Percentiles rank a stretch among this genome's conserved stretches.
These are phyloP conservation scores for Takifugu bimaculatus DNA, from an alignment of 2,113 vertebrate genomes.

Conservation along the genomic window DNA sequence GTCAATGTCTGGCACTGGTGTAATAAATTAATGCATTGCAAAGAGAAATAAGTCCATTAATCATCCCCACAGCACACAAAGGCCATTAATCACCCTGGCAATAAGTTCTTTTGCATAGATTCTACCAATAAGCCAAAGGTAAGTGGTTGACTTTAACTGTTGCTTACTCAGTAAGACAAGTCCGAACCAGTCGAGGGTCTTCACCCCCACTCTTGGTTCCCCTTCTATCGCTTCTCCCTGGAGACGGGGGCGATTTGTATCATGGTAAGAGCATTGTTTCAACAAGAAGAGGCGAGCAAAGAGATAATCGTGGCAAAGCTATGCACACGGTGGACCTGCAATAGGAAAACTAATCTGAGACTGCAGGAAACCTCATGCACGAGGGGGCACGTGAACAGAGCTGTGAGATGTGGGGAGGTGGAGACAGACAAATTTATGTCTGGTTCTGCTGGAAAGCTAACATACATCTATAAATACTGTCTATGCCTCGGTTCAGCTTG, in stretches of 20 bases:
- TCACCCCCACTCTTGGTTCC: neutral
- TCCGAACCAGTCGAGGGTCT: neutral
- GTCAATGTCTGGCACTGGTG: slow-evolving; percentile 29
- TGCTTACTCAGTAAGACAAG: slow-evolving; percentile 34
- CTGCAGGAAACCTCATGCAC: no score
- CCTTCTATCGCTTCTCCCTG: no score
- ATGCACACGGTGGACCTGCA: slow-evolving; percentile 9
- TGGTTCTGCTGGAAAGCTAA: neutral
- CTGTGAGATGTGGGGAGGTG: slow-evolving; percentile 11
- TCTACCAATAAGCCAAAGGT: slow-evolving; percentile 31
- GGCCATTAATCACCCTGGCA: slow-evolving; percentile 16
- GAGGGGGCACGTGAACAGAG: no score
- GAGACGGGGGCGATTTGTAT: no score
- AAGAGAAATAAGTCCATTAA: slow-evolving; percentile 45
- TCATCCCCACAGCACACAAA: slow-evolving; percentile 16
- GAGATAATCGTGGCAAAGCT: slow-evolving; percentile 17
- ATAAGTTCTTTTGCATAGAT: slow-evolving; percentile 18
- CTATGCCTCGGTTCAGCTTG: neutral
- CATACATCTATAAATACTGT: slow-evolving; percentile 4
- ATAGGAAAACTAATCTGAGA: neutral
- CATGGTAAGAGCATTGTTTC: slow-evolving; percentile 3
- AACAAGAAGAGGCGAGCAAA: slow-evolving; percentile 21
- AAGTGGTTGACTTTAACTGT: slow-evolving; percentile 26
- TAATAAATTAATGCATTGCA: slow-evolving; percentile 40
- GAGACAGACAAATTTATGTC: slow-evolving; percentile 32